Conservation (phyloP, 2,888 invertebrate genomes). For the Perdita meconis region DNA sequence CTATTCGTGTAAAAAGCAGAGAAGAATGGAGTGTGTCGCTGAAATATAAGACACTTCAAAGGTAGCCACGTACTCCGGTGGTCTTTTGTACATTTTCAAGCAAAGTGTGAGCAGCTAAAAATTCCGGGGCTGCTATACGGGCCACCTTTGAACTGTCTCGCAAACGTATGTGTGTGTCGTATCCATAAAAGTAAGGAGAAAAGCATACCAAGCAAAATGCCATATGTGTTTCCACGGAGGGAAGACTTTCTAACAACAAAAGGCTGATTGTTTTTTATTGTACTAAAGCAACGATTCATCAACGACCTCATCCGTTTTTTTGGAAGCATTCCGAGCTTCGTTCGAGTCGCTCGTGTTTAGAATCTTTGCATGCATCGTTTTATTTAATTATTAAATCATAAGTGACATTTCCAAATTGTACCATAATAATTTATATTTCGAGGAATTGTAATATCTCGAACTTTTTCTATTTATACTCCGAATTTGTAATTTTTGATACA, state of each 20-base stretch:
- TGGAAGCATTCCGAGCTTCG: not conserved
- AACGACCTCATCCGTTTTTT: constrained; percentile 16
- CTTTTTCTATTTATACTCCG: too few species aligned
- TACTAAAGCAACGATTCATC: constrained; percentile 22
- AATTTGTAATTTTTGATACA: too few species aligned
- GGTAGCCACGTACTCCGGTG: constrained; percentile 6
- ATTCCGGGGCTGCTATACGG: not conserved
- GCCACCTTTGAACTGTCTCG: constrained; percentile 36
- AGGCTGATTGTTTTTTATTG: constrained; percentile 64
- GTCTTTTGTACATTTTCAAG: constrained; percentile 54
- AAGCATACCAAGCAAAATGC: constrained; percentile 51
- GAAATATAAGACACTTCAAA: constrained; percentile 39
- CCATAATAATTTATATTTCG: too few species aligned
- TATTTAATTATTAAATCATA: too few species aligned
- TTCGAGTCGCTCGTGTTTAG: not conserved
- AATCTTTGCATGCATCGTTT: not conserved
- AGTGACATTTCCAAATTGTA: too few species aligned
- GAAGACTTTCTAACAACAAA: constrained; percentile 52
- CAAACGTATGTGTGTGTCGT: constrained; percentile 25
- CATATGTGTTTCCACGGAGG: constrained; percentile 62
- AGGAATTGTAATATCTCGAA: too few species aligned
- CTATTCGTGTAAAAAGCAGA: constrained; percentile 20
- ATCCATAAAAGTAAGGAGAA: constrained; percentile 31
- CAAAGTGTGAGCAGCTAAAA: constrained; percentile 34
- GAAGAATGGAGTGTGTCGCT: constrained; percentile 10